Evolutionary conservation across 2,113 vertebrate species (phyloP), one percentile per base, ranked within the genome.

Genomic region (Odocoileus hemionus): DNA sequence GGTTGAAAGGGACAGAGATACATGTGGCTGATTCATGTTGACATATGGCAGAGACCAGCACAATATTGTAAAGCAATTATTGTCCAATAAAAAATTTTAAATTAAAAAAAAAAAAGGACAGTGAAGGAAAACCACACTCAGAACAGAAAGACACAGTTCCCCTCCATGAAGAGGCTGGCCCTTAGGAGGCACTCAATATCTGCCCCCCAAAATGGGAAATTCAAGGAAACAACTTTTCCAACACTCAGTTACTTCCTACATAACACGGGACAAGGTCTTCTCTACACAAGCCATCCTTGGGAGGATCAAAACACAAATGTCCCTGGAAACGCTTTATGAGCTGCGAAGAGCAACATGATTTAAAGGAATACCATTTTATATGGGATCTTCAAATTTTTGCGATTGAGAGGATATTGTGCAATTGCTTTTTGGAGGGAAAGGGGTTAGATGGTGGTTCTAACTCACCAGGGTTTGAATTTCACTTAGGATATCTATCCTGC

Each of bases 381-480:
- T 1, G 36, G 58, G 39, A 60, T 85, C 67, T 70, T 89, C 74
- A 64, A 76, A 84, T 39, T 86, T 92, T 57, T 90, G 50, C 64
- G 30, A 93, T 61, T 9, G 58, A 50, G 80, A 95, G 86, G 94
- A 76, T 91, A 84, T 57, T 88, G 64, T 78, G 82, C 76, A 64
- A 57, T 74, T 76, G 86, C 96, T 97, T 91, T 94, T 1, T 50
- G 85, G 54, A 94, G 21, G 94, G 91, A 54, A 97, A 96, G 58
- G 70, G 58, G 47, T 95, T 67, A 74, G 90, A 47, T 14, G 78
- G 86, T 43, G 64, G 78, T 93, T 96, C 93, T 94, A 88, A 92
- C 89, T 94, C 90, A 39, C n/a, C 70, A 30, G 90, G 90, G 90
- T 88, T 47, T 95, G 74, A 52, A 91, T 83, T 55, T 94, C 84